phyloP scores from a whole-genome alignment of 2,888 invertebrate genomes.

The Stenolophus ochropezus region DNA sequence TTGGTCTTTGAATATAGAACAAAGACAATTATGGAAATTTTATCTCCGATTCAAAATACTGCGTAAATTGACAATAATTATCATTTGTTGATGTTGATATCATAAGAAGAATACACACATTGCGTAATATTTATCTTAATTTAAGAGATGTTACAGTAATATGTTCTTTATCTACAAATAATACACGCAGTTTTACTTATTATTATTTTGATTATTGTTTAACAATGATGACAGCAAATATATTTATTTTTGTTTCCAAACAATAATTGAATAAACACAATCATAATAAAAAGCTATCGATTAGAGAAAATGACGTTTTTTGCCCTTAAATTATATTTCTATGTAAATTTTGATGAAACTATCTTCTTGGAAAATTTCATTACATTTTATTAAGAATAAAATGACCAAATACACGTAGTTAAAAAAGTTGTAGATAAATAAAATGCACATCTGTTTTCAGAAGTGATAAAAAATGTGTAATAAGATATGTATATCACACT shows the following conservation, averaged over 20 bases:
- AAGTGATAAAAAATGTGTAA: too few species aligned
- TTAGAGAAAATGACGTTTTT: too few species aligned
- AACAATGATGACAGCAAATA: too few species aligned
- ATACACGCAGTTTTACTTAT: not conserved
- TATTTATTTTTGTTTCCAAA: too few species aligned
- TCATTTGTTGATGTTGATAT: not conserved
- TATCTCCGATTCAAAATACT: constrained; percentile 20
- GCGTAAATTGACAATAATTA: constrained; percentile 13
- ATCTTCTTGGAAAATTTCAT: too few species aligned
- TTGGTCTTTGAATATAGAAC: constrained; percentile 12
- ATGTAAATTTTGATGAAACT: too few species aligned
- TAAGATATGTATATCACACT: too few species aligned
- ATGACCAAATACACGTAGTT: not conserved
- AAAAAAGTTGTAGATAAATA: not conserved
- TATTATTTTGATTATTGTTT: not conserved
- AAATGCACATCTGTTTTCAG: too few species aligned
- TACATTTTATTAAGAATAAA: not conserved
- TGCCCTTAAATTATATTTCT: too few species aligned
- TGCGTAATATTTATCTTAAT: constrained; percentile 34
- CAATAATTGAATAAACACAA: too few species aligned
- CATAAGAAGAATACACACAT: not conserved
- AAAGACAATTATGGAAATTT: constrained; percentile 19
- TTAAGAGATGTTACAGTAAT: not conserved
- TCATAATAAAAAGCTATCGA: too few species aligned
- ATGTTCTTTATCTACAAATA: not conserved